phyloP scores from a whole-genome alignment of 2,888 invertebrate species.

The Candidula unifasciata region DNA sequence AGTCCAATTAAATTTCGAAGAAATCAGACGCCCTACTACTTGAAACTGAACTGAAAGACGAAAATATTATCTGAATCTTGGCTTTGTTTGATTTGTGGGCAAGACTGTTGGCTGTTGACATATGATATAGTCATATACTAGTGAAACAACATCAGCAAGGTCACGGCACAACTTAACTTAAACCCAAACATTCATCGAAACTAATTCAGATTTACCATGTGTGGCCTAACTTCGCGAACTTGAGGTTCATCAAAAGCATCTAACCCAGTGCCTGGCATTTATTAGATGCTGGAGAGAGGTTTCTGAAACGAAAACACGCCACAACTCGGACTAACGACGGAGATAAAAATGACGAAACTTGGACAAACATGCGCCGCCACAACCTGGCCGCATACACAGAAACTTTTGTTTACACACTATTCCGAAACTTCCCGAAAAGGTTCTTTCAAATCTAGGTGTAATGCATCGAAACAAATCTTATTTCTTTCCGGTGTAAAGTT shows the following conservation, averaged over 20 bases:
- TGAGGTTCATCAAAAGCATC: slow-evolving; percentile 38
- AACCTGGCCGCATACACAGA: background rate
- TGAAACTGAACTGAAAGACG: too few species aligned
- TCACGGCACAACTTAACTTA: background rate
- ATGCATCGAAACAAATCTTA: too few species aligned
- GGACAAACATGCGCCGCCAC: slow-evolving; percentile 5
- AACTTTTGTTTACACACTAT: slow-evolving; percentile 33
- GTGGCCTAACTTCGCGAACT: slow-evolving; percentile 52
- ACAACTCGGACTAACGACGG: too few species aligned
- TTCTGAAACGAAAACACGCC: background rate
- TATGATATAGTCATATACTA: background rate
- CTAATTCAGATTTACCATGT: slow-evolving; percentile 51
- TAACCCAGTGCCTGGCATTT: slow-evolving; percentile 39
- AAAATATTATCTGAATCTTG: too few species aligned
- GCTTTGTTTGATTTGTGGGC: too few species aligned
- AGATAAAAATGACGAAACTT: slow-evolving; percentile 34
- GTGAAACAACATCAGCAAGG: background rate
- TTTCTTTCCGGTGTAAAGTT: too few species aligned
- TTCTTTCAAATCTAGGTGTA: background rate
- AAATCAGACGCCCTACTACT: too few species aligned
- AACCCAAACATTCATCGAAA: background rate
- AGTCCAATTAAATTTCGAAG: too few species aligned
- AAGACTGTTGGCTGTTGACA: too few species aligned
- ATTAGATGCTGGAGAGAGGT: slow-evolving; percentile 1
- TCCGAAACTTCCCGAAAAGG: slow-evolving; percentile 6